Evolutionary conservation across 2,113 vertebrate genomes (phyloP), one percentile per base, ranked within the genome.

Genomic region (Cromileptes altivelis): DNA sequence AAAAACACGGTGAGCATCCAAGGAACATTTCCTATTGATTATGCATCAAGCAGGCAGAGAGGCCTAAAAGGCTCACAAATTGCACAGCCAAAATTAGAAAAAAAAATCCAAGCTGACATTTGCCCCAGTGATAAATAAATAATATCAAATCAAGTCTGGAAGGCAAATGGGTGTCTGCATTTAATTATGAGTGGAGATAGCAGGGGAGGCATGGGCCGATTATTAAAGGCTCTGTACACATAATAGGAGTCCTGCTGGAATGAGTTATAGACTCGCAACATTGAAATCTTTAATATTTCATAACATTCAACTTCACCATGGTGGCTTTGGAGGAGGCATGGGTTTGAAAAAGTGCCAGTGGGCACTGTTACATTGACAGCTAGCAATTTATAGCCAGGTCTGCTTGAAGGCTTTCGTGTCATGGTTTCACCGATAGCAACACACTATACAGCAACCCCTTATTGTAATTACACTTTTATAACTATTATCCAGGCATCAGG

Each of bases 121-220:
- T 90, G 85, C 83, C 80, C 80, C 45, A 1, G 80, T 77, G 80
- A 92, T 94, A 92, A 94, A 95, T 92, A 93, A 94, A 94, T 94
- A 65, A 92, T 92, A 91, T 83, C 73, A 91, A 91, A 90, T 91
- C 86, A 90, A 90, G 90, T 92, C 94, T 90, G 88, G 86, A 85
- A 93, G 94, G 90, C 92, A 92, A 95, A 89, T 90, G 79, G 78
- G 85, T 93, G 90, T 93, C 93, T 73, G 91, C 90, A 92, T 93
- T 96, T 95, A 94, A 94, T 96, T 95, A 94, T 86, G 70, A 86
- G 85, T 82, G 85, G 84, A 85, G 88, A 95, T 88, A 89, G 89
- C 75, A 57, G 56, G 71, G 81, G 90, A 88, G 82, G 70, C 82
- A 65, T 62, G 47, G 82, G 85, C 88, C 69, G 80, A 93, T 94